A percentile compares a stretch with the other conserved stretches of the same genome.
These are phyloP conservation scores for Petrocephalus microphthalmus DNA, from an alignment of 2,113 vertebrate genomes.

Conservation along the genomic window DNA sequence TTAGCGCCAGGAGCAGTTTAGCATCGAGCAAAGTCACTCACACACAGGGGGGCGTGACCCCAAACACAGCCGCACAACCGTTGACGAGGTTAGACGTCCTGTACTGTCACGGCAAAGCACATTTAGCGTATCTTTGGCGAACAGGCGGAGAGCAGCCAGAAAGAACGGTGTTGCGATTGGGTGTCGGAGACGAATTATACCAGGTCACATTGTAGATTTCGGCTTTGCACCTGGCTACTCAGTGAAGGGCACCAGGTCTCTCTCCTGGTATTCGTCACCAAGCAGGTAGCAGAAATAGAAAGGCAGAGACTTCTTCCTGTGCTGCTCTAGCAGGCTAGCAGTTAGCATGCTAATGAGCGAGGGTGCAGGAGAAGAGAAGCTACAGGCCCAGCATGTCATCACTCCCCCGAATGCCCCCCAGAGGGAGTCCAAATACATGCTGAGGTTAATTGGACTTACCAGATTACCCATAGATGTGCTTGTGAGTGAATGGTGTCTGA, in stretches of 20 bases:
- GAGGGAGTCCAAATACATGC: too few species aligned
- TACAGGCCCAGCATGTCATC: background rate
- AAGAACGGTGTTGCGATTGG: background rate
- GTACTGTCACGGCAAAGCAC: conserved; percentile 7
- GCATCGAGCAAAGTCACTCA: conserved; percentile 65
- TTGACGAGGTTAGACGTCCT: background rate
- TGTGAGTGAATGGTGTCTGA: too few species aligned
- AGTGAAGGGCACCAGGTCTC: conserved; percentile 15
- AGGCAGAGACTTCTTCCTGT: background rate
- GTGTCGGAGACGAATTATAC: background rate
- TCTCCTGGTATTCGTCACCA: background rate
- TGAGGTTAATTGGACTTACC: too few species aligned
- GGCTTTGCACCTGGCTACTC: background rate
- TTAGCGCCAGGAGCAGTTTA: conserved; percentile 65
- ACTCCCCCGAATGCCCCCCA: background rate
- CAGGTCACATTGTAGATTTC: background rate
- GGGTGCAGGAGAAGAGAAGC: background rate
- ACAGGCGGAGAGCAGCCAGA: background rate
- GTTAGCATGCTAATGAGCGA: background rate
- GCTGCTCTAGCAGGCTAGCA: background rate
- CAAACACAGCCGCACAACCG: background rate
- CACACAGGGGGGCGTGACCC: conserved; percentile 55
- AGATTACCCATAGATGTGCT: too few species aligned
- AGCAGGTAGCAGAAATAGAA: background rate
- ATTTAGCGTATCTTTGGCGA: background rate